phyloP scores from a whole-genome alignment of 2,888 invertebrate species.

The Anorthoa munda region DNA sequence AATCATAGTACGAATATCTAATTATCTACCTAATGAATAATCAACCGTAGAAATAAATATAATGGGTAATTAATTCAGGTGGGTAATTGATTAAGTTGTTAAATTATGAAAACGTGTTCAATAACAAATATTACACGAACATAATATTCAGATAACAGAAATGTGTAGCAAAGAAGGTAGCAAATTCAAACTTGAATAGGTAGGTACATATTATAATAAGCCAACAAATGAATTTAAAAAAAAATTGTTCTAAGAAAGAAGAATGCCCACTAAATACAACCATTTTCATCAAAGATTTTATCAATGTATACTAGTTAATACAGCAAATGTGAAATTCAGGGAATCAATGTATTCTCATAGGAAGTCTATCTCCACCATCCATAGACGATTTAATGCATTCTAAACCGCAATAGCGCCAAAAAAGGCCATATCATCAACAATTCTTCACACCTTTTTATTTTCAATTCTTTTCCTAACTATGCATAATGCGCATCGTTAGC shows the following conservation, averaged over 20 bases:
- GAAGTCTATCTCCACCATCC: slow-evolving; percentile 3
- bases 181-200: not conserved
- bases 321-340: not conserved
- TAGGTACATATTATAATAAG: too few relatives aligned
- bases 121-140: slow-evolving; percentile 18
- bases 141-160: slow-evolving; percentile 1
- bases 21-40: slow-evolving; percentile 8
- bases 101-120: slow-evolving; percentile 14
- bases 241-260: too few relatives aligned
- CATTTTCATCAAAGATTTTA: too few relatives aligned
- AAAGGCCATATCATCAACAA: slow-evolving; percentile 18
- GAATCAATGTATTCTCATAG: not conserved
- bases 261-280: too few relatives aligned
- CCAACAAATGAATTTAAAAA: too few relatives aligned
- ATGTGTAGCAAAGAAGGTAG: not conserved
- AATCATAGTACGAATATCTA: slow-evolving; percentile 22
- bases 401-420: slow-evolving; percentile 34
- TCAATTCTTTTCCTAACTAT: slow-evolving; percentile 31
- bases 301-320: not conserved
- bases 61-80: slow-evolving; percentile 19
- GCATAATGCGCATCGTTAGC: slow-evolving; percentile 50
- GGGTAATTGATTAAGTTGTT: slow-evolving; percentile 39
- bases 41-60: slow-evolving; percentile 11
- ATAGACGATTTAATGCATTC: slow-evolving; percentile 24
- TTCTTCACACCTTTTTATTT: slow-evolving; percentile 65